phyloP scores from a whole-genome alignment of 2,113 vertebrate genomes.

The Typhlomys cinereus region DNA sequence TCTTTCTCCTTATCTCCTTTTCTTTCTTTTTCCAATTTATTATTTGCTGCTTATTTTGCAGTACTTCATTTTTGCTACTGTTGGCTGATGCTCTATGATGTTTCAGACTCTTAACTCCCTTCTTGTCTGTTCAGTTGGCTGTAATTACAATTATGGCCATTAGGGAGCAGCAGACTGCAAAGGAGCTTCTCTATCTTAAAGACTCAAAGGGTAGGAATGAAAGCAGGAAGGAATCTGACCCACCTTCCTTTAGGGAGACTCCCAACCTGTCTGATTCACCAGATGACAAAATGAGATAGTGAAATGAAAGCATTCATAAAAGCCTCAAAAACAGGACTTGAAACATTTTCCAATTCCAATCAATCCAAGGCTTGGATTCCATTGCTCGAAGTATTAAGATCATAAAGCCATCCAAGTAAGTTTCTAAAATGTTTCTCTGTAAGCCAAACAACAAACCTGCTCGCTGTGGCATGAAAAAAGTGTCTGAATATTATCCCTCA shows the following conservation, averaged over 20 bases:
- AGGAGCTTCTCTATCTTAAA: not conserved
- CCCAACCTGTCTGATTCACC: not conserved
- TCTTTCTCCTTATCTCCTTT: too few species aligned
- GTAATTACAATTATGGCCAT: conserved; percentile 49
- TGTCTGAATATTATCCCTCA: not conserved
- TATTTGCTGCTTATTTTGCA: too few species aligned
- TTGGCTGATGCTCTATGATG: not conserved
- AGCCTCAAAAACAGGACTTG: not conserved
- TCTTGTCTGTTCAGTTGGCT: not conserved
- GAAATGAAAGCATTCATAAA: not conserved
- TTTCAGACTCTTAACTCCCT: not conserved
- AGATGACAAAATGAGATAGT: not conserved
- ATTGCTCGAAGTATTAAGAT: not conserved
- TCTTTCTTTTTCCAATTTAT: too few species aligned
- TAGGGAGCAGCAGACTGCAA: conserved; percentile 65
- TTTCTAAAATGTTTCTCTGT: not conserved
- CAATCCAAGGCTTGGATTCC: not conserved
- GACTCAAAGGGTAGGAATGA: not conserved
- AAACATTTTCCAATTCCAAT: not conserved
- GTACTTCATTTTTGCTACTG: not conserved
- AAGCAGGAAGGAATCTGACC: not conserved
- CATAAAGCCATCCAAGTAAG: not conserved
- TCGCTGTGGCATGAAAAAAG: not conserved
- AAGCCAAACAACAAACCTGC: not conserved
- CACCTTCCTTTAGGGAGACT: not conserved